Conservation (phyloP, 2,797 vertebrate species). For the Mus spretus region DNA sequence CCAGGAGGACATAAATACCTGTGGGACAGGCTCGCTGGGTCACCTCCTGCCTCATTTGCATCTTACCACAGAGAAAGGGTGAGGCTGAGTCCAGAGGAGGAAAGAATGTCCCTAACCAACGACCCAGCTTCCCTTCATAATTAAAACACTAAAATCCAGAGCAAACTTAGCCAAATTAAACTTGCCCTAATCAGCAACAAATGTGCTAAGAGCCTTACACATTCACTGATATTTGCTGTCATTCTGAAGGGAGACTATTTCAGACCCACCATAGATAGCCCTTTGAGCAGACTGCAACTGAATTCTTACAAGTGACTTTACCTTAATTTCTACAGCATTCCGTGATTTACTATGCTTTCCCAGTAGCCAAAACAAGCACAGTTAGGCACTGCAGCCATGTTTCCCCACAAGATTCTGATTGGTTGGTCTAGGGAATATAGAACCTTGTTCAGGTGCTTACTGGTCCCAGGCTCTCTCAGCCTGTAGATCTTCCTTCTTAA, state of each 20-base stretch:
- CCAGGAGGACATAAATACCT: conserved; percentile 32
- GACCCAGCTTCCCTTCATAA: conserved; percentile 7
- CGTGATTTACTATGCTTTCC: neutral
- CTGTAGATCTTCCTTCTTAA: neutral
- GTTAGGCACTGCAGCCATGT: neutral
- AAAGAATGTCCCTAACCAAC: conserved; percentile 61
- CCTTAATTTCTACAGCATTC: conserved; percentile 56
- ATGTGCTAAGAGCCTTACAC: neutral
- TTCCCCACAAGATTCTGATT: neutral
- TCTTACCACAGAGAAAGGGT: conserved; percentile 64
- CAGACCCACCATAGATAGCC: neutral
- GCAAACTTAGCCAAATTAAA: conserved; percentile 33
- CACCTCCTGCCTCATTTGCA: conserved; percentile 59
- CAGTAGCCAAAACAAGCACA: conserved; percentile 57
- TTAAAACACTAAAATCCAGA: conserved; percentile 37
- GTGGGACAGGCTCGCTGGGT: neutral
- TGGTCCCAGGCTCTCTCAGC: neutral
- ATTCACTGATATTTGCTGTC: neutral
- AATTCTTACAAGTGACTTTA: conserved; percentile 29
- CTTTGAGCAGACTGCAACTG: neutral
- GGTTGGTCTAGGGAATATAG: neutral
- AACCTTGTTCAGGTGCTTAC: neutral
- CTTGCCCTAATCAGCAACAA: neutral
- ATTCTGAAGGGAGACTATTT: neutral
- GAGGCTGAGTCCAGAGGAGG: conserved; percentile 16